Percentiles rank a stretch among this genome's conserved stretches.
These are phyloP conservation scores for Ahaetulla prasina DNA, from an alignment of 2,113 vertebrate genomes.

Conservation along the genomic window DNA sequence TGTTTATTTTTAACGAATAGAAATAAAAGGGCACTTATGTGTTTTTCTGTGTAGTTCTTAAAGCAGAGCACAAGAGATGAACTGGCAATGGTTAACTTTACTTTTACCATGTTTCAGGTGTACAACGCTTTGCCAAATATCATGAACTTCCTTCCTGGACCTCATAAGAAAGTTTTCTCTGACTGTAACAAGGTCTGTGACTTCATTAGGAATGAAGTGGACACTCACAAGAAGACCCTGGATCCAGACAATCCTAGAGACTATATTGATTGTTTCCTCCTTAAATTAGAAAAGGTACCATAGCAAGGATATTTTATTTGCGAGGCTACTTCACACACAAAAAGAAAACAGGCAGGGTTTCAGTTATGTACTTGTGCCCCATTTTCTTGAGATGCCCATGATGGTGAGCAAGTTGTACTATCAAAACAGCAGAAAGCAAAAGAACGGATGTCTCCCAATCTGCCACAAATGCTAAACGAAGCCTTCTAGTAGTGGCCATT, in stretches of 20 bases:
- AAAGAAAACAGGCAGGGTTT: background rate
- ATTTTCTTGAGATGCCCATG: background rate
- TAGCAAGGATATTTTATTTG: background rate
- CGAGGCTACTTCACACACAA: background rate
- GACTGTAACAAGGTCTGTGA: background rate
- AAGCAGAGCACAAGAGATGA: background rate
- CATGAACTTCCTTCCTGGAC: background rate
- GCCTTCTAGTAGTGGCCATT: background rate
- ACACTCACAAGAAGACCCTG: background rate
- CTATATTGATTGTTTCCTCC: background rate
- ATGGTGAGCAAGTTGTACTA: background rate
- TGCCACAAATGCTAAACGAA: background rate
- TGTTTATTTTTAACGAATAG: background rate
- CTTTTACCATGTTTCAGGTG: background rate
- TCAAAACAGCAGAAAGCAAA: background rate
- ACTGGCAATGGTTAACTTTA: background rate
- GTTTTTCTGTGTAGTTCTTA: background rate
- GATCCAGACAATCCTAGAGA: background rate
- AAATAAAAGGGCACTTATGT: background rate
- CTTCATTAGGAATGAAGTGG: background rate
- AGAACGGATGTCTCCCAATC: background rate
- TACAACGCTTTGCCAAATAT: background rate
- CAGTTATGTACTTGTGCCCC: background rate
- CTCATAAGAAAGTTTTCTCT: background rate
- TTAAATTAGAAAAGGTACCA: background rate